A percentile compares a stretch with the other conserved stretches of the same genome.
These are phyloP conservation scores for Aspidiotus destructor DNA, from an alignment of 2,888 invertebrate species.

Conservation along the genomic window DNA sequence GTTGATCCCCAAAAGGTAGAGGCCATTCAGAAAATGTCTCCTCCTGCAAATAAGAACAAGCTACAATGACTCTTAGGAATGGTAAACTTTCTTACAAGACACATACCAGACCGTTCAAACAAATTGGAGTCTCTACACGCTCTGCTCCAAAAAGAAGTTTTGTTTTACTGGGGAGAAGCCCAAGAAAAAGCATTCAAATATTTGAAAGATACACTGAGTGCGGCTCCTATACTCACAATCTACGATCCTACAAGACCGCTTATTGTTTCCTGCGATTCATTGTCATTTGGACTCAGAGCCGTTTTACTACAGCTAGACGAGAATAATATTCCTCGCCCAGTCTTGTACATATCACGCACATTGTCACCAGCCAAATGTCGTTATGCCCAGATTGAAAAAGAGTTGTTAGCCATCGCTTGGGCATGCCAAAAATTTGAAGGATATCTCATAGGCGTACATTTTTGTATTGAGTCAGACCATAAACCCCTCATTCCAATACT, in stretches of 20 bases:
- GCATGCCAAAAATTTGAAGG: not conserved
- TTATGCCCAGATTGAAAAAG: slow-evolving; percentile 3
- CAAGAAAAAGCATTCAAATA: slow-evolving; percentile 32
- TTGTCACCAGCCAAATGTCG: not conserved
- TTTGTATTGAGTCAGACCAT: not conserved
- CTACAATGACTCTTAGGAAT: slow-evolving; percentile 32
- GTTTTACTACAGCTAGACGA: slow-evolving; percentile 28
- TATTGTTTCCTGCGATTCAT: slow-evolving; percentile 1
- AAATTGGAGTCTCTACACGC: slow-evolving; percentile 30
- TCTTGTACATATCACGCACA: not conserved
- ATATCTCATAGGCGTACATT: not conserved
- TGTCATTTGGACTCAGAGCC: slow-evolving; percentile 8
- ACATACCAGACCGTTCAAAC: slow-evolving; percentile 26
- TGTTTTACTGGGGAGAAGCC: slow-evolving; percentile 28
- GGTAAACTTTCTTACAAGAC: slow-evolving; percentile 24
- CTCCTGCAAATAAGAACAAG: slow-evolving; percentile 30
- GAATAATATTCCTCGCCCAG: not conserved
- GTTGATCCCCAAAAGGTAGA: slow-evolving; percentile 30
- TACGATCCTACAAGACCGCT: not conserved
- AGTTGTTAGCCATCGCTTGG: slow-evolving; percentile 1
- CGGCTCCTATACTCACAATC: slow-evolving; percentile 13
- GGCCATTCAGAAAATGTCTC: slow-evolving; percentile 28
- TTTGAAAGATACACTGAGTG: slow-evolving; percentile 25
- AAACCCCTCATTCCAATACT: slow-evolving; percentile 1
- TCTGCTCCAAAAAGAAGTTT: slow-evolving; percentile 22